Evolutionary conservation across 1,140 invertebrate species (phyloP).

Genomic region (Catajapyx aquilonaris): DNA sequence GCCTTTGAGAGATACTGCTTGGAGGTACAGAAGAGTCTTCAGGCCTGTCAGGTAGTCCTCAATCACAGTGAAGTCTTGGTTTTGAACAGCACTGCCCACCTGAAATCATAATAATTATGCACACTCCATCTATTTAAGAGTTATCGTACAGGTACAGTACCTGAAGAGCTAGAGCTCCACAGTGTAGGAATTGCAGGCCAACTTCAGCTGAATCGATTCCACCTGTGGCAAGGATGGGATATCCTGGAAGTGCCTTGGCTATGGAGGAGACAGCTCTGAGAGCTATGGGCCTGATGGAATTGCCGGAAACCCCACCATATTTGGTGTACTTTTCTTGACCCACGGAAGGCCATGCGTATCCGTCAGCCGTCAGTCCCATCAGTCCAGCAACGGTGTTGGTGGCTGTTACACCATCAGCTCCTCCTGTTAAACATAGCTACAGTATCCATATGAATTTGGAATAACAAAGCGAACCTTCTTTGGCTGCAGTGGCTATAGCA

Average conservation of each 20-base stretch:
- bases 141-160: constrained; percentile 21
- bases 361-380: constrained; percentile 65
- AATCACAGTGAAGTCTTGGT: constrained; percentile 91
- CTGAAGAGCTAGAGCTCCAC: constrained; percentile 77
- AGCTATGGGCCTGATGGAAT: constrained; percentile 83
- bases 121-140: not conserved
- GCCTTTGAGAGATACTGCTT: constrained; percentile 34
- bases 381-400: constrained; percentile 91
- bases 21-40: constrained; percentile 70
- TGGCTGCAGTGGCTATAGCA: constrained; percentile 67
- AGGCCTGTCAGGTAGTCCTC: constrained; percentile 84
- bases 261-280: constrained; percentile 74
- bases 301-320: constrained; percentile 91
- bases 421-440: constrained; percentile 29
- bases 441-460: not conserved
- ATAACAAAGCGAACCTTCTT: constrained; percentile 39
- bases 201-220: constrained; percentile 92
- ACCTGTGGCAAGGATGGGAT: constrained; percentile 84
- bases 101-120: constrained; percentile 17
- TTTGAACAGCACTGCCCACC: constrained; percentile 91
- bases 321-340: constrained; percentile 65
- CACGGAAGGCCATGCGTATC: constrained; percentile 73
- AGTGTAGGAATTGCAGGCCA: constrained; percentile 77
- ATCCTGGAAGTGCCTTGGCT: constrained; percentile 55
- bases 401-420: constrained; percentile 83